Base-by-base conservation (phyloP, 2,888 invertebrate species). In the Caenorhabditis doughertyi region DNA sequence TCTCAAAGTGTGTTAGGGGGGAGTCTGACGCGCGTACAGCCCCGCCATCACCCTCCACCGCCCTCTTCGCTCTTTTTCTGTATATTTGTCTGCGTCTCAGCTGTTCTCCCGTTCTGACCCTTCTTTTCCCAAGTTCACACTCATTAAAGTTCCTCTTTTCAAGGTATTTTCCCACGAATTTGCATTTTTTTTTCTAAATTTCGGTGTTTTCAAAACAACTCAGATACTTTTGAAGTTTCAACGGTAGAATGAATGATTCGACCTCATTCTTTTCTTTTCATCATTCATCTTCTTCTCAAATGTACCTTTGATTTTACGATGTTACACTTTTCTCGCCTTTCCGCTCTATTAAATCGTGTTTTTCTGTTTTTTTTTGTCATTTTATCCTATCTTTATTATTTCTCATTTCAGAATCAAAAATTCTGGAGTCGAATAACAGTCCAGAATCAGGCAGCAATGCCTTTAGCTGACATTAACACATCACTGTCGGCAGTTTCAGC, bases 251-350 rank as follows among this genome's bases (percentile, higher is more conserved):
- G n/a, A n/a, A n/a, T 49, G 7, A 51, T n/a, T 39, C 21, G 25
- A 35, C 27, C 23, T 55, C 7, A 23, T 29, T 53, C 18, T 42
- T 44, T 49, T 29, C 39, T 49, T 4, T 39, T 53, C n/a, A 13
- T 47, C 44, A 47, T 18, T 18, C 7, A 53, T 47, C 62, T n/a
- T 70, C 39, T 44, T 29, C n/a, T 56, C 35, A 11, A 44, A 11
- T 49, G 42, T 47, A 27, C 47, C 73, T 25, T 42, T 35, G n/a
- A 47, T 55, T 74, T 65, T 35, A 76, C 56, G 56, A 58, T 55
- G 42, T 76, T 77, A 77, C 77, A 77, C 77, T 77, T 76, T 76
- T 76, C 76, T 76, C 76, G 51, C 68, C 60, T 77, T 51, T 9
- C 16, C 27, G 3, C 23, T 39, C 39, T 51, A 51, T 65, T 55